These are phyloP conservation scores for Hemiscyllium ocellatum DNA, from an alignment of 2,113 vertebrate genomes.

Conservation along the genomic window DNA sequence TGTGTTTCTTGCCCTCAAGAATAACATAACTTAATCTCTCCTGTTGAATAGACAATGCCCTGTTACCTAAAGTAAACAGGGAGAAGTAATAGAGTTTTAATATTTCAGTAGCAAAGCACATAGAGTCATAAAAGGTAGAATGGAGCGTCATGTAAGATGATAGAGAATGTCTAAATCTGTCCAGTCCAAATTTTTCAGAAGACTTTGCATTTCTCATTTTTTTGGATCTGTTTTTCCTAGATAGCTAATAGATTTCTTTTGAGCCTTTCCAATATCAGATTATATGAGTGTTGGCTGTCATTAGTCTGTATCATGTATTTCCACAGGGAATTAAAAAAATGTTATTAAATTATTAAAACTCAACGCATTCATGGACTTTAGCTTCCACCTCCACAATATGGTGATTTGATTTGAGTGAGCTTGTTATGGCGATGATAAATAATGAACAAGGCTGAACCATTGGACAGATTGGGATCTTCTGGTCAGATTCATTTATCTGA, in stretches of 20 bases:
- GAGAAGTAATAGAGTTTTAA: background rate
- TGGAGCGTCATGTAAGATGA: background rate
- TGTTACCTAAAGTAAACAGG: background rate
- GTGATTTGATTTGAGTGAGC: constrained; percentile 41
- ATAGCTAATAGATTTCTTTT: constrained; percentile 44
- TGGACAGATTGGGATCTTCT: background rate
- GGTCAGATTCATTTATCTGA: background rate
- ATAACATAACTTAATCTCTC: constrained; percentile 19
- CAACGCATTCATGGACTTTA: constrained; percentile 44
- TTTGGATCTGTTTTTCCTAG: constrained; percentile 39
- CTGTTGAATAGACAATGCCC: background rate
- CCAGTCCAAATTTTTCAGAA: background rate
- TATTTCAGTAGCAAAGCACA: constrained; percentile 2
- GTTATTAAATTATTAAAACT: constrained; percentile 52
- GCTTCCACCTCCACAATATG: constrained; percentile 47
- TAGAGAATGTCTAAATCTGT: background rate
- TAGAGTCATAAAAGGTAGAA: background rate
- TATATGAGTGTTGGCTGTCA: constrained; percentile 49
- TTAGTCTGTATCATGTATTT: constrained; percentile 44
- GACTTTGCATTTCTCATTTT: constrained; percentile 40
- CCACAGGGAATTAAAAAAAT: constrained; percentile 44
- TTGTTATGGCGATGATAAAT: constrained; percentile 42
- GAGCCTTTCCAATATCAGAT: constrained; percentile 48
- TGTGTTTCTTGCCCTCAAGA: background rate
- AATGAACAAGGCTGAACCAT: background rate